Percentiles rank a stretch among this genome's conserved stretches.
Conservation (phyloP, 2,888 invertebrate genomes). For the Drosophila limbata region DNA sequence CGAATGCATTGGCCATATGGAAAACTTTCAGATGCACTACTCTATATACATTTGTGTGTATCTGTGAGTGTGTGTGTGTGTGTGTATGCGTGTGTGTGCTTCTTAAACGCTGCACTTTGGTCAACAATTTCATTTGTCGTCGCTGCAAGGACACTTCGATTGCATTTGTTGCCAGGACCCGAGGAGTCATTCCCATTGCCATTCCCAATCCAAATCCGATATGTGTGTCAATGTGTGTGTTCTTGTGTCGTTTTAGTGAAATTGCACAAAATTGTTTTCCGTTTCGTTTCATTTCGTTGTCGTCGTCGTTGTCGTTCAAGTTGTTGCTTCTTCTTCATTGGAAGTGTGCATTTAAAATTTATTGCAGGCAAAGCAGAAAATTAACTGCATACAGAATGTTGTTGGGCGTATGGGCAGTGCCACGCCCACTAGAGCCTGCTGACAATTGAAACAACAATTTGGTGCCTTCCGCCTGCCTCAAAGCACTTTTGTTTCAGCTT, state of each 20-base stretch:
- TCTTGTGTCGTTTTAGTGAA: slow-evolving; percentile 71
- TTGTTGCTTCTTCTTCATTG: slow-evolving; percentile 66
- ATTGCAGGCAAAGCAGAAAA: slow-evolving; percentile 78
- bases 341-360: slow-evolving; percentile 81
- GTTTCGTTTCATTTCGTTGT: slow-evolving; percentile 69
- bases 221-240: slow-evolving; percentile 67
- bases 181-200: slow-evolving; percentile 4
- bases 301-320: slow-evolving; percentile 32
- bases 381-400: slow-evolving; percentile 67
- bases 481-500: slow-evolving; percentile 19
- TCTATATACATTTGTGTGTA: slow-evolving; percentile 3
- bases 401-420: slow-evolving; percentile 1
- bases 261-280: slow-evolving; percentile 81
- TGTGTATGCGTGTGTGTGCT: slow-evolving; percentile 22
- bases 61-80: slow-evolving; percentile 6
- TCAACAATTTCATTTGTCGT: slow-evolving; percentile 70
- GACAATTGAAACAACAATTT: slow-evolving; percentile 71
- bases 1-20: slow-evolving; percentile 65
- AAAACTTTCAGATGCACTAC: slow-evolving; percentile 23
- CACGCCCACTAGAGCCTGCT: slow-evolving; percentile 38
- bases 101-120: slow-evolving; percentile 77
- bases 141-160: slow-evolving; percentile 66
- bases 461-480: slow-evolving; percentile 21
- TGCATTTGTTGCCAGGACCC: slow-evolving; percentile 31
- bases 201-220: slow-evolving; percentile 14